Conservation (phyloP, 2,888 invertebrate species). For the Morpho deidamia region DNA sequence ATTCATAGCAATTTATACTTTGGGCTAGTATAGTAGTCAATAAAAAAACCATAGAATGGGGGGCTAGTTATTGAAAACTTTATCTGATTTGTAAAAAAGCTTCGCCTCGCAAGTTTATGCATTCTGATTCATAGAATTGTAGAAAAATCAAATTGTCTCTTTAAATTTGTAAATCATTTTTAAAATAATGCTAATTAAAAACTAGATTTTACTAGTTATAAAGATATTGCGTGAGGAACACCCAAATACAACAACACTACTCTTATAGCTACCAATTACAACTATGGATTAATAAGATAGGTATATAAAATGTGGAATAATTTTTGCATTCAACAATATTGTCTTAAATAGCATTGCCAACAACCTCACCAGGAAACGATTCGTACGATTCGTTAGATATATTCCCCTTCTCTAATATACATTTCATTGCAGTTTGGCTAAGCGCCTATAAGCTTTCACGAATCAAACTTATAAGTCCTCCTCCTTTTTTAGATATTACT, state of each 20-base stretch:
- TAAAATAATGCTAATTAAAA: conserved; percentile 12
- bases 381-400: not conserved
- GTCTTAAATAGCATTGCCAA: conserved; percentile 71
- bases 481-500: no score
- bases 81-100: not conserved
- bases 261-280: conserved; percentile 28
- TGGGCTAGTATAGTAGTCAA: no score
- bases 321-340: conserved; percentile 73
- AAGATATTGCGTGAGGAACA: conserved; percentile 24
- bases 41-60: not conserved
- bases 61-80: not conserved
- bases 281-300: conserved; percentile 46
- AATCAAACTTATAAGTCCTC: no score
- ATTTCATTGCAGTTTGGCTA: not conserved
- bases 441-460: not conserved
- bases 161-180: not conserved
- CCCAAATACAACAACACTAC: conserved; percentile 33
- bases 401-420: no score
- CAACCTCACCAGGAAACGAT: conserved; percentile 13
- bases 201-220: conserved; percentile 12
- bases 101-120: not conserved
- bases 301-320: conserved; percentile 70
- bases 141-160: not conserved
- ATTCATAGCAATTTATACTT: no score
- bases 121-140: not conserved